Evolutionary conservation across 1,140 invertebrate genomes (phyloP), one percentile per base, ranked within the genome.

Genomic region (Probaryconus sp.): DNA sequence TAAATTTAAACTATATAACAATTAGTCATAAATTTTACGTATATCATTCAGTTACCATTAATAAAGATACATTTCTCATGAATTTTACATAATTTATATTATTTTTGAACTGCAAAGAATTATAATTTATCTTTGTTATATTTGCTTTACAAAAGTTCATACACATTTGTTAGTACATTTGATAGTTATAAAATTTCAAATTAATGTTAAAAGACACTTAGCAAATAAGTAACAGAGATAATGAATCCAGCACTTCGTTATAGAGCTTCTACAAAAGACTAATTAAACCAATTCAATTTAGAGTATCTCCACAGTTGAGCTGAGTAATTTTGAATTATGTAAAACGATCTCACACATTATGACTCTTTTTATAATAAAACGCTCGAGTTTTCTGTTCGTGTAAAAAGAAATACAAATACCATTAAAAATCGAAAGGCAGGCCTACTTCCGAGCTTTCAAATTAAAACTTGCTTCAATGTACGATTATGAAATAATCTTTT

Each of bases 401-500:
- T 13, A 60, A 16, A 30, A 7, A 28, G 17, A 45, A 58, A 18
- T n/a, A 17, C 20, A 28, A 42, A 24, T 42, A 37, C 14, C n/a
- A 48, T 48, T 35, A 24, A 45, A 64, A 28, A 26, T 24, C 28
- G 47, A 63, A 64, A 45, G 26, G 31, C 43, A 51, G 21, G 30
- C 31, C 21, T 30, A 47, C 40, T 65, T 53, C 38, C 21, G 40
- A 11, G n/a, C 24, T 7, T 55, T 65, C 38, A 31, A 48, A 48
- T 67, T 56, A 38, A 67, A 67, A 30, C 14, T 38, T 24, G 31
- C 40, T 40, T 38, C 33, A 56, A 56, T 40, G 35, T 43, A 40
- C 28, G 18, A 48, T 67, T 40, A 42, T 26, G 42, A 37, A 56
- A 56, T 67, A 37, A 56, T 67, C 38, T 48, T 67, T 56, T 47